A percentile compares a stretch with the other conserved stretches of the same genome.
phyloP scores from a whole-genome alignment of 2,113 vertebrate species.

The Tyrannus savana region DNA sequence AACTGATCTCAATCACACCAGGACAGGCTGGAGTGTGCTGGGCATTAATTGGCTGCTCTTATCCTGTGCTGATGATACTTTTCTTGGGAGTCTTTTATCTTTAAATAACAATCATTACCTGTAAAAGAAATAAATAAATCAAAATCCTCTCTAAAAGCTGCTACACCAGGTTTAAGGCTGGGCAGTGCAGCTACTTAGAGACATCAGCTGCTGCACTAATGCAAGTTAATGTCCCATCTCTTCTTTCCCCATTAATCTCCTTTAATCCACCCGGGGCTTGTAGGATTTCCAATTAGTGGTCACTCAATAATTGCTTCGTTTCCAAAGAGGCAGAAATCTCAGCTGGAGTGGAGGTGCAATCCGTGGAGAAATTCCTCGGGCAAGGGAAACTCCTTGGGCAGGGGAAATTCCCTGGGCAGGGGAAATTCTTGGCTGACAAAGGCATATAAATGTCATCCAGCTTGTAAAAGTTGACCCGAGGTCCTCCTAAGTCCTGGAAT shows the following conservation, averaged over 20 bases:
- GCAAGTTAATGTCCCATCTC: not conserved
- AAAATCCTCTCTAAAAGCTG: not conserved
- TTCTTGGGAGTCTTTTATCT: not conserved
- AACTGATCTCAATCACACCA: accelerated
- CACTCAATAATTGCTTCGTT: not conserved
- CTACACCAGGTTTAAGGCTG: not conserved
- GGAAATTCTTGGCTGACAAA: not conserved
- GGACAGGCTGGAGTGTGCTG: not conserved
- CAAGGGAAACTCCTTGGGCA: too few species aligned
- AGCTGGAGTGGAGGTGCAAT: not conserved
- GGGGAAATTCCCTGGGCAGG: not conserved
- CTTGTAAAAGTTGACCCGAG: not conserved
- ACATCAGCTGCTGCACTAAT: not conserved
- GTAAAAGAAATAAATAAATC: not conserved
- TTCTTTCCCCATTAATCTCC: not conserved
- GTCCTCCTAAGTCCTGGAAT: not conserved
- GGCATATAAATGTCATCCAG: not conserved
- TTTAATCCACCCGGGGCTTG: not conserved
- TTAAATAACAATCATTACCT: not conserved
- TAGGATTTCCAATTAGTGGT: not conserved
- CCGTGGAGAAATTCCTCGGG: not conserved
- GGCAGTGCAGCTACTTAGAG: not conserved
- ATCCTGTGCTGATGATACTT: not conserved
- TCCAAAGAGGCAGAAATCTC: not conserved
- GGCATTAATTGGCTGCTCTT: not conserved